These are phyloP conservation scores for Doryteuthis pealeii DNA, from an alignment of 1,140 invertebrate genomes.

Conservation along the genomic window DNA sequence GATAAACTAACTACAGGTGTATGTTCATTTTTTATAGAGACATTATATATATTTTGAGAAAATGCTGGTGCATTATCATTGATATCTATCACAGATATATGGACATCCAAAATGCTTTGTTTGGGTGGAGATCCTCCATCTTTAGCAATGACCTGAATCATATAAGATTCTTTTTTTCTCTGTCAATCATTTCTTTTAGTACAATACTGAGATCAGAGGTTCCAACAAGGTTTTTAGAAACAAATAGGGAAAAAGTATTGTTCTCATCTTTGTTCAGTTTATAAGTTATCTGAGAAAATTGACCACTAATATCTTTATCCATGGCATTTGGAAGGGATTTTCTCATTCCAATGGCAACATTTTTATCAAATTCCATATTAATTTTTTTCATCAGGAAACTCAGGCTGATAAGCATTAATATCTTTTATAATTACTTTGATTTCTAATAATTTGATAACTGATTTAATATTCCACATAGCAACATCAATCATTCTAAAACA, in stretches of 20 bases:
- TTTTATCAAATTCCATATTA: constrained; percentile 41
- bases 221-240: constrained; percentile 33
- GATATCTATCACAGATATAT: constrained; percentile 77
- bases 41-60: constrained; percentile 49
- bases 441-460: background rate
- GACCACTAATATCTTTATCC: constrained; percentile 4
- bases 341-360: constrained; percentile 33
- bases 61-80: constrained; percentile 95
- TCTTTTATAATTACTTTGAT: constrained; percentile 33
- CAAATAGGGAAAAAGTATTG: constrained; percentile 56
- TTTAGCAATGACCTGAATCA: constrained; percentile 38
- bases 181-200: constrained; percentile 38
- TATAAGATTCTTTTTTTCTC: constrained; percentile 43
- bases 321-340: constrained; percentile 36
- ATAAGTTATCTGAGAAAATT: background rate
- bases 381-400: constrained; percentile 36
- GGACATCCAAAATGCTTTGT: constrained; percentile 52
- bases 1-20: too few relatives aligned
- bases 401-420: constrained; percentile 52
- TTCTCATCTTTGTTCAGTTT: background rate
- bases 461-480: background rate
- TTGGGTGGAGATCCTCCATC: constrained; percentile 46
- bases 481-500: constrained; percentile 1
- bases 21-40: constrained; percentile 48
- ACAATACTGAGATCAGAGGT: constrained; percentile 39